phyloP scores from a whole-genome alignment of 2,113 vertebrate species.

The Vireo altiloquus region DNA sequence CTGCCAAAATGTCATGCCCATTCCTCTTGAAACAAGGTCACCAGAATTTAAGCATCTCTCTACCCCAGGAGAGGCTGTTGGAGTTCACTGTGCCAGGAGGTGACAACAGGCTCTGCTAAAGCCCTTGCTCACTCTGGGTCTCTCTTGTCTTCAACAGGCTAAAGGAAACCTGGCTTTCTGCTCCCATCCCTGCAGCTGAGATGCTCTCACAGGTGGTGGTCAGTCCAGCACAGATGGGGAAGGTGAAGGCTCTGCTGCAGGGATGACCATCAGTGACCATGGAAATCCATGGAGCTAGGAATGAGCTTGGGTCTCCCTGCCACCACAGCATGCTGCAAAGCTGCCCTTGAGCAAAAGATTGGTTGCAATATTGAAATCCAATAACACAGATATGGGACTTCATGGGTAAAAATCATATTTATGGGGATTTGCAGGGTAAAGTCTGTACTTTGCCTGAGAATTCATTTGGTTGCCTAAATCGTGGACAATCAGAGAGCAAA shows the following conservation, averaged over 20 bases:
- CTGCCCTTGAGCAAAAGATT: not conserved
- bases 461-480: not conserved
- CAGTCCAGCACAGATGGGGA: not conserved
- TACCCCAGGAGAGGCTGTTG: not conserved
- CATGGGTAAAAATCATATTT: not conserved
- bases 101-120: not conserved
- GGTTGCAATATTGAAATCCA: not conserved
- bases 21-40: not conserved
- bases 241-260: not conserved
- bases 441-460: not conserved
- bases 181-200: not conserved
- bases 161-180: not conserved
- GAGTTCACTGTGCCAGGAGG: not conserved
- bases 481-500: not conserved
- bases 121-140: not conserved
- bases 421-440: not conserved
- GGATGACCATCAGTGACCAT: accelerated
- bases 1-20: not conserved
- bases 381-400: not conserved
- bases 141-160: not conserved
- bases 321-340: not conserved
- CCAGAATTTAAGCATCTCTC: not conserved
- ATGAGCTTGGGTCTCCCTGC: not conserved
- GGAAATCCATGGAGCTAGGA: not conserved
- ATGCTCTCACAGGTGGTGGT: not conserved